Percentiles rank a stretch among this genome's conserved stretches.
Conservation (phyloP, 2,797 vertebrate genomes). For the Eospalax fontanierii region DNA sequence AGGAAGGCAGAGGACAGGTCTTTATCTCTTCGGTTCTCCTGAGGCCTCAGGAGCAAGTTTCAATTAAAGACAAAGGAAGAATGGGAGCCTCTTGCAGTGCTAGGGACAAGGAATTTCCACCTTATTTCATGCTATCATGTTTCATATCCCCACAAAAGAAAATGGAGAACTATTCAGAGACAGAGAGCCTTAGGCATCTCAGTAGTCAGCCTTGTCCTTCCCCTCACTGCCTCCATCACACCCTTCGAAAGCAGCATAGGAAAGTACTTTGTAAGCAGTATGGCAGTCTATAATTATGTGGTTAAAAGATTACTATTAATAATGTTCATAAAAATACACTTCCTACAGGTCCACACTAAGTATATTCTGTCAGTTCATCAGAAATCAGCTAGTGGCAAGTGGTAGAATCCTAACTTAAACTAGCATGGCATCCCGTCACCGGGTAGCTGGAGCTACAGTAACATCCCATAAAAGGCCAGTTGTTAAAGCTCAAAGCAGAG, state of each 20-base stretch:
- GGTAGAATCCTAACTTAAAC: background rate
- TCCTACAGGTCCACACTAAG: background rate
- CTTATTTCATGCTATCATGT: constrained; percentile 19
- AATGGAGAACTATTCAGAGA: constrained; percentile 16
- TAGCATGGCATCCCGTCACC: background rate
- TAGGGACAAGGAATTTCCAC: constrained; percentile 1
- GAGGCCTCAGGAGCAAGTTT: constrained; percentile 71
- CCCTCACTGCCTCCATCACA: background rate
- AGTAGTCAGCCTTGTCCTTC: background rate
- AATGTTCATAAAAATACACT: constrained; percentile 23
- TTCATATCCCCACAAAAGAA: constrained; percentile 36
- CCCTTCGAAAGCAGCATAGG: background rate
- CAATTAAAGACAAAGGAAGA: constrained; percentile 76
- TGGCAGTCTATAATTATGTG: background rate
- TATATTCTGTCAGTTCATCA: background rate
- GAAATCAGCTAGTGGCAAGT: background rate
- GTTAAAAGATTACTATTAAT: background rate
- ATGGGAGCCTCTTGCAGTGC: background rate
- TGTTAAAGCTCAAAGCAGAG: background rate
- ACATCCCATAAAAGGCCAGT: background rate
- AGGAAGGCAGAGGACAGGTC: constrained; percentile 78
- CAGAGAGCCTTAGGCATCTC: background rate
- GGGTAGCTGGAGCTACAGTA: background rate
- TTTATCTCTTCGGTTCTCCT: constrained; percentile 72
- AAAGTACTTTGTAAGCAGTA: background rate